Base-by-base conservation (phyloP, 2,888 invertebrate species). In the Leucophora obtusa region DNA sequence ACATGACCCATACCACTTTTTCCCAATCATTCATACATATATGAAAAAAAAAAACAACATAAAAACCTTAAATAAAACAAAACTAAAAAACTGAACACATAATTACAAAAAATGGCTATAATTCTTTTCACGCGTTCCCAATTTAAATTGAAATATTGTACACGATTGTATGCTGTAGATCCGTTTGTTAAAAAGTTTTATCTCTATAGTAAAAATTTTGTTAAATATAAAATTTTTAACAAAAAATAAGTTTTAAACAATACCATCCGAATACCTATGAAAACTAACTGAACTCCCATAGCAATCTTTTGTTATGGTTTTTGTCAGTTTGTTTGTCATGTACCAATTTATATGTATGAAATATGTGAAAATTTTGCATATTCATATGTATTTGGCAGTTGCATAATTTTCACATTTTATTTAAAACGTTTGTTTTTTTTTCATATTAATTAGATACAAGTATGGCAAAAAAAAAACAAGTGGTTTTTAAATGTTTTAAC, bases 41-140 rank as follows among this genome's bases (percentile, higher is more conserved):
- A 5, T 14, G 5, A 54, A 24, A 24, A 24, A 54, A 18, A 1
- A n/a, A 9, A n/a, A n/a, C n/a, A n/a, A 24, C 14, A 21, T 28
- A 43, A 1, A 51, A 66, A 73, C 65, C 65, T 35, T 5, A 21
- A n/a, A n/a, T 28, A 43, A 1, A 51, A 66, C 66, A 38, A 38
- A 33, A 58, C 8, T 14, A 35, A 59, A 60, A 68, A 53, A 10
- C 58, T 54, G n/a, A 43, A 69, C 53, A 62, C 56, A 56, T 28
- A 28, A 28, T 28, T 28, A 60, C 8, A 33, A 8, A 66, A 60
- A 60, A 21, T 47, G 15, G 56, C 38, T 58, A 76, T 65, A 51
- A 76, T 76, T 76, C 58, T 76, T 63, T 76, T 76, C 70, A 58
- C 76, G 76, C 70, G 76, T 76, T 76, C 76, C 70, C 69, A 76